Base-by-base conservation (phyloP, 2,888 invertebrate genomes). In the Cinara cedri region DNA sequence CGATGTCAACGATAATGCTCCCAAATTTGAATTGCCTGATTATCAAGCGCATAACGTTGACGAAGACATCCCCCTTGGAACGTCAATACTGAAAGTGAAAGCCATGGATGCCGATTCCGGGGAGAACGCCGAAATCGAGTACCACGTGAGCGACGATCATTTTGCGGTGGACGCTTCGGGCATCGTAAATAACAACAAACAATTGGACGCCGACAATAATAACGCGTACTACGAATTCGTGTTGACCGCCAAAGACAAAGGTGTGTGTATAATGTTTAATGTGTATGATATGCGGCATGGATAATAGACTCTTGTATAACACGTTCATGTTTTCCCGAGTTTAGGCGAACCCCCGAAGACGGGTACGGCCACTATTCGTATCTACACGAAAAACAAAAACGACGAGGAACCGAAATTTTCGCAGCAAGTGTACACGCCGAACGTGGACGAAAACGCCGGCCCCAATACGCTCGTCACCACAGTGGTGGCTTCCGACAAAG, bases 351-450 rank as follows among this genome's bases (percentile, higher is more conserved):
- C 97, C 0, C 90, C 95, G 0, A 94, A 94, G 86, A 95, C 94
- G 0, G 97, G 97, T 68, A 93, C 93, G 0, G 97, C 97, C 0
- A 97, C 96, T 0, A 97, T 98, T 19, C 90, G 97, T 81, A 92
- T 98, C 81, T 97, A 97, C 85, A 97, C 97, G n/a, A 96, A 96
- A 85, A 98, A 98, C 85, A 97, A 97, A 87, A 98, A 98, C 86
- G 98, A 98, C 85, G 97, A 98, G 86, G 95, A 96, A 85, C 98
- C 98, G 0, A 96, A 96, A 86, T 97, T 97, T 86, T 96, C 96
- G 0, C 97, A 97, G 84, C 96, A 96, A 88, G 96, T 97, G 3
- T 97, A 97, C 86, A 96, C 96, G 1, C 96, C 97, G 0, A 97
- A 96, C 86, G 96, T 97, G 0, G 96, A 96, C 85, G 97, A 97